Evolutionary conservation across 2,888 invertebrate genomes (phyloP), one percentile per base, ranked within the genome.

Genomic region (Ophion ventricosus): DNA sequence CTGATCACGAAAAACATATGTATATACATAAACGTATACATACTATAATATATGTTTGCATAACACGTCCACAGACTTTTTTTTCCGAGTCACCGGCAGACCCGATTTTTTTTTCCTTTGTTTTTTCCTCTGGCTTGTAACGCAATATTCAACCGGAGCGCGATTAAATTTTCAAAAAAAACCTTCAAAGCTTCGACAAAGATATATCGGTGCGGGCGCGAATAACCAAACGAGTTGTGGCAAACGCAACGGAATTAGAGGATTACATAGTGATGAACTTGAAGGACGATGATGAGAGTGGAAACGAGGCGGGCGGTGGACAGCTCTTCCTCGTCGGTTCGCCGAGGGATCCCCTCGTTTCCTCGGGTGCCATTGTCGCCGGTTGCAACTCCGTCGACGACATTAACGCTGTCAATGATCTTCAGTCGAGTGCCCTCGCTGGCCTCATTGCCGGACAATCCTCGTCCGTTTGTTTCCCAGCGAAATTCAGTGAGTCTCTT

Each of bases 401-500:
- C 73, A 91, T 93, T 49, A 90, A 89, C 78, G 84, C 88, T 69
- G 86, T 88, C 54, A 89, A 89, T 80, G 93, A 93, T 88, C 88
- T 93, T 76, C 93, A 92, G 88, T 89, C 92, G 82, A 91, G 89
- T 85, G 89, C 92, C 76, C 90, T 93, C n/a, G 92, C 91, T 67
- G 90, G 92, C 85, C 90, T 93, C 89, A 93, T 93, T 89, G 91
- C 91, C 84, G 90, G 90, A 80, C 93, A 93, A 90, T 93, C 93
- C 80, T 91, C 93, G 66, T 92, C 93, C 26, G 92, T 93, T 87
- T 93, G 93, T 90, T 93, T 93, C 87, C 93, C 93, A 77, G 86
- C 92, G 74, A 93, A 93, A 92, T 93, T 93, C 91, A 91, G 93
- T 93, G 91, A 93, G 93, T 93, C 23, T 73, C 61, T 78, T 26